Evolutionary conservation across 1,140 invertebrate genomes (phyloP).

Genomic region (Patella vulgata): DNA sequence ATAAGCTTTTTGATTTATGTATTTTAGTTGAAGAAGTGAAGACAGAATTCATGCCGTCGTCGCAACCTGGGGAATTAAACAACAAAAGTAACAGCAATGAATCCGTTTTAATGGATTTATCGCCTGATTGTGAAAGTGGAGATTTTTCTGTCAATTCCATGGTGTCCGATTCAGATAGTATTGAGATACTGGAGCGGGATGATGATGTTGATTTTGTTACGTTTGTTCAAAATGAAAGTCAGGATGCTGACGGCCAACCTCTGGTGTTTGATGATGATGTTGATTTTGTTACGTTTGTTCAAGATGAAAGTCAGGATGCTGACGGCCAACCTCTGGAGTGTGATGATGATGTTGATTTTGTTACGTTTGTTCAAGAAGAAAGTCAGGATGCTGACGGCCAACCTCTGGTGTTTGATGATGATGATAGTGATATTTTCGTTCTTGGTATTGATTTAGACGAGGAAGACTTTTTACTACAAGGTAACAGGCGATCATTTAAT

Average conservation of each 20-base stretch:
- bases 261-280: slow-evolving; percentile 12
- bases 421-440: slow-evolving; percentile 1
- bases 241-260: not conserved
- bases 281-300: slow-evolving; percentile 8
- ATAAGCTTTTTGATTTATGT: no score
- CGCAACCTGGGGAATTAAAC: no score
- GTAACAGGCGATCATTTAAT: no score
- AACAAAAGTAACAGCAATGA: no score
- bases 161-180: not conserved
- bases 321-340: not conserved
- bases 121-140: not conserved
- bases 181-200: no score
- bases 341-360: slow-evolving; percentile 4
- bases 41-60: no score
- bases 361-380: slow-evolving; percentile 10
- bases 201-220: slow-evolving; percentile 9
- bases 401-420: not conserved
- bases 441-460: slow-evolving; percentile 2
- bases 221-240: slow-evolving; percentile 5
- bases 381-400: not conserved
- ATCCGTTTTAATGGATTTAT: no score
- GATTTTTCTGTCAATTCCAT: not conserved
- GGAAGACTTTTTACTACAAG: not conserved
- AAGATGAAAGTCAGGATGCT: slow-evolving; percentile 1
- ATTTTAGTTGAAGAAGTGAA: no score